Evolutionary conservation across 2,797 vertebrate species (phyloP), one percentile per base, ranked within the genome.

Genomic region (Macroramphosus scolopax): DNA sequence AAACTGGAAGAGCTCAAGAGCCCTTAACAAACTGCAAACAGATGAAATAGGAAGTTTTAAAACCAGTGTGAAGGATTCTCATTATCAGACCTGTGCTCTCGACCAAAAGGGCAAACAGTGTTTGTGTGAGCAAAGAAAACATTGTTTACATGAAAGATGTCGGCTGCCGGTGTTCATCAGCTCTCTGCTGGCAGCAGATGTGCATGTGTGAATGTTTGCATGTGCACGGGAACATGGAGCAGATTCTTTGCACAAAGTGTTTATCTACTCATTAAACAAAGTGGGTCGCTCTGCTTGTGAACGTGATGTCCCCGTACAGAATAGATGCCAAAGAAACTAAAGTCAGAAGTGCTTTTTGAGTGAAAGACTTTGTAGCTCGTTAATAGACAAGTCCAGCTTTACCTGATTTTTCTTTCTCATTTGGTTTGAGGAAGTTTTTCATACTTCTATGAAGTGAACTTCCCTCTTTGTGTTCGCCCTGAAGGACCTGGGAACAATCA

Each of bases 1-100:
- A 44, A 76, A 71, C 48, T 49, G 20, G 43, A 52, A 63, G 32
- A 47, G 55, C 74, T 77, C 37, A 72, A 80, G 74, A 70, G 77
- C 68, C 57, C 69, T 69, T 77, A 56, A 71, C 25, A 49, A 57
- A 28, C 26, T 2, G 17, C 29, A 35, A 6, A 32, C n/a, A 59
- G 57, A 79, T 61, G 53, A 72, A 74, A 72, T 46, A 53, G 41
- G 52, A 78, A 57, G 63, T 74, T 74, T 64, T 36, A 54, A 74
- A 41, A 52, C 53, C n/a, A 41, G 60, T 50, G 70, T 69, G 73
- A 75, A 81, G 50, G 75, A 24, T 17, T 40, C 51, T 72, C 41
- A 51, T 56, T 62, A 64, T 72, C 44, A 61, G 29, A 14, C 41
- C 37, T 8, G 0, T 42, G 20, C 41, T 34, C 40, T 6, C 46